Evolutionary conservation across 2,113 vertebrate species (phyloP), one percentile per base, ranked within the genome.

Genomic region (Erinaceus europaeus): DNA sequence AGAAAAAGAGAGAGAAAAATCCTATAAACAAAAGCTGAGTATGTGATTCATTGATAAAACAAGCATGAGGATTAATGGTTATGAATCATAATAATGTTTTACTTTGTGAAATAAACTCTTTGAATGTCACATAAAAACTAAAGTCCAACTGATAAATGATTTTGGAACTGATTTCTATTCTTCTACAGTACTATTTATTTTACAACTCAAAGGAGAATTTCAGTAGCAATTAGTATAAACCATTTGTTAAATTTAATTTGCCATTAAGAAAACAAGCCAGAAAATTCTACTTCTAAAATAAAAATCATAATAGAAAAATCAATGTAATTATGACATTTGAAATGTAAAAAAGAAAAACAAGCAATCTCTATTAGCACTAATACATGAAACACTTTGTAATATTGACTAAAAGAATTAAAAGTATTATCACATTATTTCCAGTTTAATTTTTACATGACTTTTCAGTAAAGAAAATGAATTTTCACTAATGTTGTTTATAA

Each of bases 381-480:
- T n/a, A n/a, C 68, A 40, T 57, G 59, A 84, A 89, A 64, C 6
- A 93, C 18, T 68, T 76, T 32, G 38, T 76, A 80, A 84, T 9
- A 8, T 34, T 68, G 29, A 50, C 83, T 67, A n/a, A 57, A 25
- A n/a, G 14, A 79, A 73, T 87, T 76, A 42, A 84, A 46, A 62
- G 34, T 69, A 57, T 57, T 76, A 38, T 36, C 32, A 65, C 71
- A 52, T 91, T 40, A 80, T 87, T 79, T 61, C 61, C 34, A 79
- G 34, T 86, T 86, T 90, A 50, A 81, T 87, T 73, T 90, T 77
- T 29, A 90, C 32, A 78, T 50, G 25, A 78, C 21, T 81, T 8
- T 2, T 52, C 81, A 69, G n/a, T n/a, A n/a, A n/a, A n/a, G n/a
- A n/a, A n/a, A n/a, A n/a, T 42, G 65, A 36, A 85, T 55, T 25